Evolutionary conservation across 2,113 vertebrate genomes (phyloP).

Genomic region (Actenoides hombroni): DNA sequence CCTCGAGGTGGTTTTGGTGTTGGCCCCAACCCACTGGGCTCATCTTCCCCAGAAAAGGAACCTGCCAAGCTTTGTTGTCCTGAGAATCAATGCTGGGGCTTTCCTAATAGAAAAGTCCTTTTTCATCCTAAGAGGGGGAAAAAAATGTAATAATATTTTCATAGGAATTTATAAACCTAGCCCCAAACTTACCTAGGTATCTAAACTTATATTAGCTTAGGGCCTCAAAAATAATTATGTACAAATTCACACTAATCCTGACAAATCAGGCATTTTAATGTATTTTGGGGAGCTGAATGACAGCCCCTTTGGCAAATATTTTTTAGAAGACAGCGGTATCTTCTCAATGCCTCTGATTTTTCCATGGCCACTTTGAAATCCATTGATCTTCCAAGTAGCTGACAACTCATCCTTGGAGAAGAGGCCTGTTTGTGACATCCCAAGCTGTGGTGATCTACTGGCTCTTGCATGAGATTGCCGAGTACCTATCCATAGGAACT

Average conservation of each 20-base stretch:
- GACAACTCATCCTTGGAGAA: not conserved
- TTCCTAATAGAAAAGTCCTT: not conserved
- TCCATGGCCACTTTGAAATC: not conserved
- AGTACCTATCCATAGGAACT: no score
- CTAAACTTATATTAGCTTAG: not conserved
- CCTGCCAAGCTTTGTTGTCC: not conserved
- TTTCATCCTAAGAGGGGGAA: not conserved
- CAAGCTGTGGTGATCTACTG: no score
- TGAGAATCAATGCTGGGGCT: not conserved
- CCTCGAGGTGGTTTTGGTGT: not conserved
- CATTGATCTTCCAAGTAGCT: not conserved
- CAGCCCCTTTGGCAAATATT: not conserved
- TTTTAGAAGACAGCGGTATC: accelerated
- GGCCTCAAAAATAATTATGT: not conserved
- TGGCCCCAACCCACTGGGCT: not conserved
- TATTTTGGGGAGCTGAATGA: not conserved
- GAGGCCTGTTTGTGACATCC: not conserved
- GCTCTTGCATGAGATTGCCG: no score
- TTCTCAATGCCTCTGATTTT: not conserved
- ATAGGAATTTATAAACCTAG: not conserved
- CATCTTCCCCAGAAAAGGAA: not conserved
- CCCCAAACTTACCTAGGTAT: not conserved
- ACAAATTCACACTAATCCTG: not conserved
- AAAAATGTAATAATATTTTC: not conserved
- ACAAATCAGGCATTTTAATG: not conserved